A percentile compares a stretch with the other conserved stretches of the same genome.
Conservation (phyloP, 2,888 invertebrate genomes). For the Meandrusa payeni region DNA sequence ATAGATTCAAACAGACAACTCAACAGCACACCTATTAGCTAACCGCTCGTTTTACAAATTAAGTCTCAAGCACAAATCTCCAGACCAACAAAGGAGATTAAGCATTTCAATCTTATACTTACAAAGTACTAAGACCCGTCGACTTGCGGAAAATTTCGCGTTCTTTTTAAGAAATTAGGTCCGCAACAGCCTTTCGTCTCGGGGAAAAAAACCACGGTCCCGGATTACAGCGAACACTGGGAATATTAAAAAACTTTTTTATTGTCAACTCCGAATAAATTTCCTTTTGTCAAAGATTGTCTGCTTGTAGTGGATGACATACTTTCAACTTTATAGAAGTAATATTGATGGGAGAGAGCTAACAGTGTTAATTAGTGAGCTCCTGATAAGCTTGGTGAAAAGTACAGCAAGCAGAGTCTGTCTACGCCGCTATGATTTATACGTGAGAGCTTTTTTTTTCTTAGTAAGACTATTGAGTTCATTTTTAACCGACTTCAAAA, state of each 20-base stretch:
- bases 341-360: too few species aligned
- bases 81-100: constrained; percentile 21
- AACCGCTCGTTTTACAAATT: constrained; percentile 17
- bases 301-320: constrained; percentile 1
- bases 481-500: too few species aligned
- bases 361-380: too few species aligned
- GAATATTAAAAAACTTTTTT: constrained; percentile 78
- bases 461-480: too few species aligned
- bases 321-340: constrained; percentile 2
- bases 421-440: too few species aligned
- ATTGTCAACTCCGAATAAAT: constrained; percentile 26
- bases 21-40: constrained; percentile 3
- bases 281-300: constrained; percentile 10
- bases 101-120: constrained; percentile 25
- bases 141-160: constrained; percentile 17
- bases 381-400: too few species aligned
- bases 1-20: background rate
- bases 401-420: too few species aligned
- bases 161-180: constrained; percentile 23
- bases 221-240: constrained; percentile 59
- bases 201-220: constrained; percentile 11
- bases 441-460: too few species aligned
- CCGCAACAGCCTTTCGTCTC: constrained; percentile 20
- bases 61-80: constrained; percentile 19
- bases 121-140: constrained; percentile 19